These are phyloP conservation scores for Phataginus tetradactyla DNA, from an alignment of 2,797 vertebrate species.

Conservation along the genomic window DNA sequence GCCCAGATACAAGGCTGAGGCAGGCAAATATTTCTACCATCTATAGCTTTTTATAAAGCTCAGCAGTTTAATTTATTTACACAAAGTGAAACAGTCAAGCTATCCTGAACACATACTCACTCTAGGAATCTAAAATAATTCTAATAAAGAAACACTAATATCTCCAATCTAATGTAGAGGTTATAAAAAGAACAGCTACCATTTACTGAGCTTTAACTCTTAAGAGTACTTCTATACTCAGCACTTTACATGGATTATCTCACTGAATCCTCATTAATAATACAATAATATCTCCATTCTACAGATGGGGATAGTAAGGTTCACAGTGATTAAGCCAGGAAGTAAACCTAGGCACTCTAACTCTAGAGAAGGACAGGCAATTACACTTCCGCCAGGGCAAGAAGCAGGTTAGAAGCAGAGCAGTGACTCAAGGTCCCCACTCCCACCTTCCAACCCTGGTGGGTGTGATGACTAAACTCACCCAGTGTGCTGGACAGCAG, in stretches of 20 bases:
- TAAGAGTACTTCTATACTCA: not conserved
- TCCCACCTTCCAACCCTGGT: not conserved
- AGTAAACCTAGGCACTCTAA: not conserved
- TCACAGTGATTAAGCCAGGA: not conserved
- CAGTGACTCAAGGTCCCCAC: not conserved
- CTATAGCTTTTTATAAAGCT: conserved; percentile 39
- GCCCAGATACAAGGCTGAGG: not conserved
- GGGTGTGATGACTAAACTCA: not conserved
- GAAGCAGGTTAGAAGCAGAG: not conserved
- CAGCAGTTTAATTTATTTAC: not conserved
- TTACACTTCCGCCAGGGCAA: not conserved
- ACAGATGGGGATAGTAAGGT: not conserved
- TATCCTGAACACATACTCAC: not conserved
- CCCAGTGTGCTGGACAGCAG: not conserved
- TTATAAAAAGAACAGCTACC: not conserved
- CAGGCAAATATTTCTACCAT: not conserved
- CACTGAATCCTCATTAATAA: not conserved
- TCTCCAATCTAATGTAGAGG: conserved; percentile 25
- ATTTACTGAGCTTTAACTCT: conserved; percentile 1
- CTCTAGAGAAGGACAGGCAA: not conserved
- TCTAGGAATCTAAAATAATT: conserved; percentile 38
- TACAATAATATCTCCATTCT: not conserved
- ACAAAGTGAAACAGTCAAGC: not conserved
- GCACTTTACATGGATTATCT: conserved; percentile 6
- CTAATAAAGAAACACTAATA: not conserved